Conservation (phyloP, 2,888 invertebrate genomes). For the Pegoplata infirma region DNA sequence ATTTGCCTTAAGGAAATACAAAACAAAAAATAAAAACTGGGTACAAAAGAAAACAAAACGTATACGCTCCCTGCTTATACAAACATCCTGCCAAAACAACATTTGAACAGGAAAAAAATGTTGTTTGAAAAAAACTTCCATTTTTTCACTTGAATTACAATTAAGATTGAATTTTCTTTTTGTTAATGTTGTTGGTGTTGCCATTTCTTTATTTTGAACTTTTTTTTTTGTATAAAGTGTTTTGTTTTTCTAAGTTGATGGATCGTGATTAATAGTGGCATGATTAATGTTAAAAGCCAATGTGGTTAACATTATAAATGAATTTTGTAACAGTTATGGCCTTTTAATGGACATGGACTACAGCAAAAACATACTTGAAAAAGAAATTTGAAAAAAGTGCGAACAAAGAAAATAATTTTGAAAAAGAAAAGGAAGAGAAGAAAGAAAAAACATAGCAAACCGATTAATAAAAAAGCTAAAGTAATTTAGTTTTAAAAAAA, state of each 20-base stretch:
- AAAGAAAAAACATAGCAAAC: neutral
- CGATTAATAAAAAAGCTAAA: neutral
- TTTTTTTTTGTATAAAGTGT: slow-evolving; percentile 3
- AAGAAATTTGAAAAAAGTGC: neutral
- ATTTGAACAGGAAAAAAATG: neutral
- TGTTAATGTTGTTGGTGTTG: no score
- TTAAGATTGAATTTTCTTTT: slow-evolving; percentile 40
- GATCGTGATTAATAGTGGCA: slow-evolving; percentile 53
- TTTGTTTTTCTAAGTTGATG: slow-evolving; percentile 32
- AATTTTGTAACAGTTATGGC: slow-evolving; percentile 42
- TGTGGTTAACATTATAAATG: slow-evolving; percentile 55
- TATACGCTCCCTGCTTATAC: neutral
- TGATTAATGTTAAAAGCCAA: slow-evolving; percentile 55
- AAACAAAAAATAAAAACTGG: neutral
- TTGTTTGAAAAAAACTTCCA: neutral
- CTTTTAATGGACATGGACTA: slow-evolving; percentile 32
- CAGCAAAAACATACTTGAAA: neutral
- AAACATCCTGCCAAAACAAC: neutral
- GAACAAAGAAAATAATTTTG: neutral
- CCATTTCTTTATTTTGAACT: neutral
- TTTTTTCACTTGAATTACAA: slow-evolving; percentile 46
- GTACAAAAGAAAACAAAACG: slow-evolving; percentile 2
- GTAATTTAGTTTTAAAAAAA: slow-evolving; percentile 1
- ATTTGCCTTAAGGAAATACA: slow-evolving; percentile 8
- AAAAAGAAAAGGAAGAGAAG: neutral